Percentiles rank a stretch among this genome's conserved stretches.
Conservation (phyloP, 2,113 vertebrate genomes). For the Nerophis lumbriciformis region DNA sequence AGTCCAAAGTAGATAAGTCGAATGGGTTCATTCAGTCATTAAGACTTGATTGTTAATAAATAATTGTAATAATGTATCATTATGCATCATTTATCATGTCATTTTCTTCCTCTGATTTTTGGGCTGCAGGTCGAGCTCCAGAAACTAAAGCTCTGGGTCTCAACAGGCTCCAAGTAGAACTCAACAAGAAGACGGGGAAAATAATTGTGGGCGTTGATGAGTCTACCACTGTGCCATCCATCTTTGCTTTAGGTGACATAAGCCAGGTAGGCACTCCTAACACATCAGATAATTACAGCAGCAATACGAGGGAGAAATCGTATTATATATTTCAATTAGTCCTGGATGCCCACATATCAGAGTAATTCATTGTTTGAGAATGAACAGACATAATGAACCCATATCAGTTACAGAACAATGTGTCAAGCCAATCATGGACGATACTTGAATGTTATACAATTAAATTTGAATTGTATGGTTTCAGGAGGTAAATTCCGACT, state of each 20-base stretch:
- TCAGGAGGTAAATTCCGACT: no score
- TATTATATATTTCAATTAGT: no score
- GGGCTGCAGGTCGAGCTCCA: constrained; percentile 78
- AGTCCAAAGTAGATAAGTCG: no score
- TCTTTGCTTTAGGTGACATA: constrained; percentile 89
- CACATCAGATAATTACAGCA: neutral
- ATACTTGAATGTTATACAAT: no score
- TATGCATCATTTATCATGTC: constrained; percentile 9
- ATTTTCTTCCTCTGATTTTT: constrained; percentile 17
- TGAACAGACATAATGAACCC: no score
- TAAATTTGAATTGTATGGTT: no score
- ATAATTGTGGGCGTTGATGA: constrained; percentile 80
- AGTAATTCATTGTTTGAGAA: no score
- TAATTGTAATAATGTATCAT: neutral
- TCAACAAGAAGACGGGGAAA: constrained; percentile 77
- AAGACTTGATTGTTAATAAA: no score
- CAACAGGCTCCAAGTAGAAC: constrained; percentile 73
- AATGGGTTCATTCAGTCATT: no score
- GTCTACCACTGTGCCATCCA: constrained; percentile 81
- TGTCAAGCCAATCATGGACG: no score
- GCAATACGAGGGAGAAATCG: neutral
- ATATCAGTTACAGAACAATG: no score
- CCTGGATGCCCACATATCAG: no score
- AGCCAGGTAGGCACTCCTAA: constrained; percentile 72
- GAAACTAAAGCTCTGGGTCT: constrained; percentile 78